Evolutionary conservation across 2,888 invertebrate genomes (phyloP).

Genomic region (Boloria selene): DNA sequence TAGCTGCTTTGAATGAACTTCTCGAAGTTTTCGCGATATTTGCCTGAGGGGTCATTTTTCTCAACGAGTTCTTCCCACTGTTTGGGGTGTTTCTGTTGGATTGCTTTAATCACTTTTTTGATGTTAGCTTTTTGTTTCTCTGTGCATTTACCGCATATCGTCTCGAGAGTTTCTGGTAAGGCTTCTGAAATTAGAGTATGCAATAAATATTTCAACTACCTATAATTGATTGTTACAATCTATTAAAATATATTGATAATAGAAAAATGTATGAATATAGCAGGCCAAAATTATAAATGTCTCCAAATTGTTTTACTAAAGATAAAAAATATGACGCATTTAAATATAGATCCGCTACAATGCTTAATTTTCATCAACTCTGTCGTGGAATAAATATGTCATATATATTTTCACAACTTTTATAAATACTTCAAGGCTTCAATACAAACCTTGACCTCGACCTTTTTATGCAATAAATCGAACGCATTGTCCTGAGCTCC

Average conservation of each 20-base stretch:
- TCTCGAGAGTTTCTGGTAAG: conserved; percentile 86
- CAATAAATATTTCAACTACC: not conserved
- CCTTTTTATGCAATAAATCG: conserved; percentile 38
- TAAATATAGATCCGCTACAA: no score
- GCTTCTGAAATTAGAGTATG: conserved; percentile 76
- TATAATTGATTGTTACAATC: not conserved
- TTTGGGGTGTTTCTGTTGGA: conserved; percentile 85
- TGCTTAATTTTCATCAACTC: not conserved
- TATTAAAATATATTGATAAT: not conserved
- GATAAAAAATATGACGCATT: no score
- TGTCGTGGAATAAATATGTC: not conserved
- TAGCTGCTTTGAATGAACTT: conserved; percentile 71
- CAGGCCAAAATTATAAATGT: no score
- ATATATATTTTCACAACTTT: conserved; percentile 6
- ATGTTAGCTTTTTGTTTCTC: conserved; percentile 84
- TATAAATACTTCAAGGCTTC: conserved; percentile 38
- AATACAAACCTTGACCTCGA: conserved; percentile 37
- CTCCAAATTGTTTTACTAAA: no score
- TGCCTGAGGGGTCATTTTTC: conserved; percentile 87
- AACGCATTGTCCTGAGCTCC: conserved; percentile 46
- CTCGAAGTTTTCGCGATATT: conserved; percentile 84
- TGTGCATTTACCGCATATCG: conserved; percentile 86
- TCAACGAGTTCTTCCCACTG: conserved; percentile 86
- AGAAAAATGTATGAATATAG: not conserved
- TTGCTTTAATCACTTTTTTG: conserved; percentile 84